phyloP scores from a whole-genome alignment of 2,888 invertebrate genomes.

The Allolobophora icterica region DNA sequence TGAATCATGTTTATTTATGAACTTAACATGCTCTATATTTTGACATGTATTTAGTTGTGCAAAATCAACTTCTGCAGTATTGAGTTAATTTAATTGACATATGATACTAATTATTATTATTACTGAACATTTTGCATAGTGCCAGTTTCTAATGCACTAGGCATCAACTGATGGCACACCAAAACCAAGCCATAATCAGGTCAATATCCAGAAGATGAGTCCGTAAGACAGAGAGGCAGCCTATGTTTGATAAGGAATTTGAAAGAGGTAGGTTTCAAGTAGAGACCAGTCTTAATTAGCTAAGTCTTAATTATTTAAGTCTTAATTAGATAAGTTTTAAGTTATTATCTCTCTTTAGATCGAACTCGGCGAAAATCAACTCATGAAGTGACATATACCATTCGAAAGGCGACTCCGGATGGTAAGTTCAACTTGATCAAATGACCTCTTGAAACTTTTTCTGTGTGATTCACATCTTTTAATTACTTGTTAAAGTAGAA shows the following conservation, averaged over 20 bases:
- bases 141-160: too few species aligned
- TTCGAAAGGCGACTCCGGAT: conserved; percentile 6
- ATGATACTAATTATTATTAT: too few species aligned
- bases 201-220: too few species aligned
- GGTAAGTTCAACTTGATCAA: neutral
- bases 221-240: too few species aligned
- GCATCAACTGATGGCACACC: too few species aligned
- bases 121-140: too few species aligned
- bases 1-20: neutral
- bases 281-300: too few species aligned
- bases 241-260: too few species aligned
- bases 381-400: neutral
- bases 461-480: neutral
- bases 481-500: neutral
- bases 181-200: too few species aligned
- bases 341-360: neutral
- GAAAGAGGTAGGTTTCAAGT: too few species aligned
- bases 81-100: neutral
- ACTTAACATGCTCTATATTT: neutral
- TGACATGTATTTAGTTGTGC: neutral
- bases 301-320: too few species aligned
- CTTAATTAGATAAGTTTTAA: too few species aligned
- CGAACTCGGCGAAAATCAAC: neutral
- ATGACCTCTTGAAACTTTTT: neutral
- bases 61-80: neutral